Evolutionary conservation across 1,140 invertebrate genomes (phyloP).

Genomic region (Andricus grossulariae): DNA sequence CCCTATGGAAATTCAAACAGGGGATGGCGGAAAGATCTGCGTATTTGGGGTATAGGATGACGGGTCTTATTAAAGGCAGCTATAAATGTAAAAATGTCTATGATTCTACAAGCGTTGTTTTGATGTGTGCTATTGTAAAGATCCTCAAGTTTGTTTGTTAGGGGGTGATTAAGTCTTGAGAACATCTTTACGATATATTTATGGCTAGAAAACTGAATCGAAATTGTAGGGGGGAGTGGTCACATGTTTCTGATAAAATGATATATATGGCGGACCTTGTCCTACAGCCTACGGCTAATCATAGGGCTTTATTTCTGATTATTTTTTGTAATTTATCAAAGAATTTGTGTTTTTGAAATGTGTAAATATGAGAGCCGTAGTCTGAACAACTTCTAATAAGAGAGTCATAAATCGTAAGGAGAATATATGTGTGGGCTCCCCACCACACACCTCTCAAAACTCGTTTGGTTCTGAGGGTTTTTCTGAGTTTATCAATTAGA

Average conservation of each 20-base stretch:
- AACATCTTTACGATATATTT: background rate
- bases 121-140: background rate
- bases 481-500: conserved; percentile 34
- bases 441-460: conserved; percentile 46
- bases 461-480: conserved; percentile 38
- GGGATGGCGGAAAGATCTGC: background rate
- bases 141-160: background rate
- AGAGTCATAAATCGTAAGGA: no score
- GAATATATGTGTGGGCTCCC: conserved; percentile 43
- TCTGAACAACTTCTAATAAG: conserved; percentile 44
- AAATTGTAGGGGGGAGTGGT: background rate
- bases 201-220: background rate
- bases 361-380: conserved; percentile 41
- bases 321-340: conserved; percentile 44
- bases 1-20: background rate
- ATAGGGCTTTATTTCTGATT: conserved; percentile 40
- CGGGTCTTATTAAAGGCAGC: background rate
- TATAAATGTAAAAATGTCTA: background rate
- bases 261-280: conserved; percentile 38
- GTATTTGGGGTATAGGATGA: background rate
- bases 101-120: background rate
- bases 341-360: background rate
- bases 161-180: background rate
- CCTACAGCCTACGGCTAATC: conserved; percentile 34
- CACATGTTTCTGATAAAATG: conserved; percentile 38